phyloP scores from a whole-genome alignment of 2,888 invertebrate species.

The Trilocha varians region DNA sequence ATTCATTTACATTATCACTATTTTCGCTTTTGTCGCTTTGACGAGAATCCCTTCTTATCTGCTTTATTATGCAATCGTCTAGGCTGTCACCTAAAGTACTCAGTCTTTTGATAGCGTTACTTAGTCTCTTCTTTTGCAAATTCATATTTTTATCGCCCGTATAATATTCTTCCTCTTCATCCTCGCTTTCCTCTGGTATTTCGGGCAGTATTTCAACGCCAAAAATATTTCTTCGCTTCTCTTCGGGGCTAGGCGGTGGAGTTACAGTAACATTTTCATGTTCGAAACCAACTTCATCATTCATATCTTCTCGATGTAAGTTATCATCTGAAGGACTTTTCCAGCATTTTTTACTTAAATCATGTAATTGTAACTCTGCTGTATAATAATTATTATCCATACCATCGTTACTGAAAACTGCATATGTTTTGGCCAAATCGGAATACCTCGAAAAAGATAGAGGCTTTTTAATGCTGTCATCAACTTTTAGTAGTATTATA shows the following conservation, averaged over 20 bases:
- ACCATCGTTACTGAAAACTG: constrained; percentile 47
- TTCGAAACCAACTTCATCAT: constrained; percentile 25
- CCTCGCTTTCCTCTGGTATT: constrained; percentile 69
- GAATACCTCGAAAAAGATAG: constrained; percentile 49
- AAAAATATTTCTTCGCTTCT: constrained; percentile 58
- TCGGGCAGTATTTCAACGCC: constrained; percentile 69
- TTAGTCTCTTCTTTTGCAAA: constrained; percentile 48
- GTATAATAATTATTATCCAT: constrained; percentile 33
- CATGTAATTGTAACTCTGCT: constrained; percentile 55
- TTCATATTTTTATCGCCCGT: constrained; percentile 21
- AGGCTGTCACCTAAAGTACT: constrained; percentile 65
- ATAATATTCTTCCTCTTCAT: constrained; percentile 32
- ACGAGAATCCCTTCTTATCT: constrained; percentile 49
- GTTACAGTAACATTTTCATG: constrained; percentile 44
- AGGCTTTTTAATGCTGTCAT: constrained; percentile 35
- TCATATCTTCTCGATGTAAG: constrained; percentile 33
- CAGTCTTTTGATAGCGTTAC: constrained; percentile 63
- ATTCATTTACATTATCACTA: constrained; percentile 38
- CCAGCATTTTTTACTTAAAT: constrained; percentile 60
- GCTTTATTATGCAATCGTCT: constrained; percentile 61
- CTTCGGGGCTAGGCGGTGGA: constrained; percentile 62
- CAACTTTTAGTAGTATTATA: constrained; percentile 48
- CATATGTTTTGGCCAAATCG: constrained; percentile 51
- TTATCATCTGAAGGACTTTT: constrained; percentile 63
- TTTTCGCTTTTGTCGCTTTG: constrained; percentile 32